These are phyloP conservation scores for Chydorus sphaericus DNA, from an alignment of 2,888 invertebrate genomes.

Conservation along the genomic window DNA sequence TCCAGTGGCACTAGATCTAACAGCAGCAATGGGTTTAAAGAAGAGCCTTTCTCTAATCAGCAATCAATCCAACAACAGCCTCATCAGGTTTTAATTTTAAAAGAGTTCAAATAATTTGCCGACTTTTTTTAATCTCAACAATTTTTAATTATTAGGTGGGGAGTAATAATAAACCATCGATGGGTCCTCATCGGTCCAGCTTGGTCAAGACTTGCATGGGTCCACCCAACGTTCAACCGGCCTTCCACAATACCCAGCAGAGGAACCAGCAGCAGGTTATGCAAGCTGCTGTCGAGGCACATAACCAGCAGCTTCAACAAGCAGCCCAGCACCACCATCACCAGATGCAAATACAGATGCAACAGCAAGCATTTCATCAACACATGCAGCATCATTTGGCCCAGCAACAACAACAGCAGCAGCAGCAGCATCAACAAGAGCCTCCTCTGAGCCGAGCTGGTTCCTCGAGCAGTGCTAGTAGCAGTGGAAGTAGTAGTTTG, in stretches of 20 bases:
- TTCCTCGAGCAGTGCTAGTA: conserved; percentile 36
- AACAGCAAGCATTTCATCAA: not conserved
- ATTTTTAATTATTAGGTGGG: too few relatives aligned
- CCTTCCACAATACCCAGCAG: conserved; percentile 2
- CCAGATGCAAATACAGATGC: not conserved
- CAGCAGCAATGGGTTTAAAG: too few relatives aligned
- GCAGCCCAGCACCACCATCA: conserved; percentile 3
- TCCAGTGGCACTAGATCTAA: too few relatives aligned
- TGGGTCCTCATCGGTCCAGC: too few relatives aligned
- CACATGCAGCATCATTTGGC: not conserved
- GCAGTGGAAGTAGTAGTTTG: conserved; percentile 5
- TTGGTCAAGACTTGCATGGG: conserved; percentile 7
- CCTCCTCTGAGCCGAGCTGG: conserved; percentile 43
- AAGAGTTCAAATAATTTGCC: too few relatives aligned
- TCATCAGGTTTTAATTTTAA: too few relatives aligned
- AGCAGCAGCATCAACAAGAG: not conserved
- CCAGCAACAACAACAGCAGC: not conserved
- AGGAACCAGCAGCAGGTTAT: not conserved
- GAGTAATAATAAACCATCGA: too few relatives aligned
- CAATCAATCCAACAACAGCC: not conserved
- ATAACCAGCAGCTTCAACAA: not conserved
- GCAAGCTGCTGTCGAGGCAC: not conserved
- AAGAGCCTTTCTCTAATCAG: too few relatives aligned
- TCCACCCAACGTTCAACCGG: conserved; percentile 7
- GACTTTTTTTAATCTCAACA: too few relatives aligned